Base-by-base conservation (phyloP, 2,888 invertebrate genomes). In the Pachymerium ferrugineum region DNA sequence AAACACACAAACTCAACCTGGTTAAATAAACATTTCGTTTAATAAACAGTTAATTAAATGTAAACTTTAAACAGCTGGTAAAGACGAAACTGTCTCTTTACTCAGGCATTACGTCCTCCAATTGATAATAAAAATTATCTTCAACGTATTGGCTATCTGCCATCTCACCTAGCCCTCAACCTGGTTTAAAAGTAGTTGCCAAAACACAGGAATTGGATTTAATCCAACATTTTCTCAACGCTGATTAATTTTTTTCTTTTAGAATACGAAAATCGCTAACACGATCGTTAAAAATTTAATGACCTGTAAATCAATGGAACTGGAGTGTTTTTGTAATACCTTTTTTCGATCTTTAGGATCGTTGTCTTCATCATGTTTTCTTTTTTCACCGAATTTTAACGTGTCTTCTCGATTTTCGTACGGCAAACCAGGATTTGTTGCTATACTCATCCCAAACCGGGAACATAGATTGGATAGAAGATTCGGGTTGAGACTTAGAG, bases 71-170 rank as follows among this genome's bases (percentile, higher is more conserved):
- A n/a, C n/a, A n/a, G n/a, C n/a, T n/a, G n/a, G n/a, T n/a, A n/a
- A n/a, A n/a, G n/a, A n/a, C n/a, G n/a, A 38, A 38, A 38, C 16
- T 38, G 16, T 8, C 25, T 25, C 12, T 14, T 14, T 62, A n/a
- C 5, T 28, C 1, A 62, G 28, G 14, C 14, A 28, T 25, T 25
- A 12, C 25, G 62, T 25, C 25, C 14, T 62, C 28, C n/a, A n/a
- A 62, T 62, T 62, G 62, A 28, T 62, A 62, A 62, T 62, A 62
- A 62, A 62, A 62, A 62, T 62, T 28, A 62, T 28, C 62, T 62
- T 62, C 62, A 62, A 28, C 25, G 22, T 6, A 2, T 62, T 62
- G 62, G 62, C 25, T 2, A 12, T 3, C n/a, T 25, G 62, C 62
- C 62, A 62, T 25, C 62, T 62, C 62, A 62, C 62, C 62, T 54